Evolutionary conservation across 2,797 vertebrate genomes (phyloP).

Genomic region (Hydrolagus colliei): DNA sequence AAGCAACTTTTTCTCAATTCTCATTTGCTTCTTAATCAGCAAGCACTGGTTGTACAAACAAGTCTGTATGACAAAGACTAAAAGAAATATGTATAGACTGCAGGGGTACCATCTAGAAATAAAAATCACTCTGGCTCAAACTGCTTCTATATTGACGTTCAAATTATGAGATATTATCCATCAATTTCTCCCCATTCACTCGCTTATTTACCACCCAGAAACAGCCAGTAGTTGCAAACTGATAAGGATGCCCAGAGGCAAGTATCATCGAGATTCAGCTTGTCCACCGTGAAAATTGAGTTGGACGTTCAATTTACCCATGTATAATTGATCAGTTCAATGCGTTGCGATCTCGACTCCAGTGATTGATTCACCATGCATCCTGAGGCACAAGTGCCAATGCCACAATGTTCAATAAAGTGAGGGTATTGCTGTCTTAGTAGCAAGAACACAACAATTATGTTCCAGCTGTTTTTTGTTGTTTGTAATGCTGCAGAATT

Average conservation of each 20-base stretch:
- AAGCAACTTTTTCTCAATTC: not conserved
- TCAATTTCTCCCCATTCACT: not conserved
- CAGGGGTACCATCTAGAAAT: not conserved
- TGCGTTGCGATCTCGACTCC: conserved; percentile 5
- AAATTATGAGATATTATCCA: not conserved
- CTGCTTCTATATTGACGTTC: not conserved
- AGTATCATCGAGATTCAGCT: not conserved
- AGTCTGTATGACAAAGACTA: not conserved
- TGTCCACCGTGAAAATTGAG: not conserved
- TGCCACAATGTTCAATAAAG: conserved; percentile 8
- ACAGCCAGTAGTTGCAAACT: not conserved
- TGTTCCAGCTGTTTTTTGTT: conserved; percentile 13
- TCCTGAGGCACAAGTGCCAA: not conserved
- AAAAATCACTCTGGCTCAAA: not conserved
- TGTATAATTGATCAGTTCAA: conserved; percentile 25
- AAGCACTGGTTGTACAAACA: not conserved
- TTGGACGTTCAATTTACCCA: conserved; percentile 4
- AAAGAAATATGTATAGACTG: not conserved
- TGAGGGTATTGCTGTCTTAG: not conserved
- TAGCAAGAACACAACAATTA: not conserved
- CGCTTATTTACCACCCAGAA: not conserved
- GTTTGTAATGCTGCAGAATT: not conserved
- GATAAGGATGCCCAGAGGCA: not conserved
- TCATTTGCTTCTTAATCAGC: conserved; percentile 2
- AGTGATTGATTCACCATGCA: conserved; percentile 12